Percentiles rank a stretch among this genome's conserved stretches.
Conservation (phyloP, 2,888 invertebrate genomes). For the Drosophila stalkeri region DNA sequence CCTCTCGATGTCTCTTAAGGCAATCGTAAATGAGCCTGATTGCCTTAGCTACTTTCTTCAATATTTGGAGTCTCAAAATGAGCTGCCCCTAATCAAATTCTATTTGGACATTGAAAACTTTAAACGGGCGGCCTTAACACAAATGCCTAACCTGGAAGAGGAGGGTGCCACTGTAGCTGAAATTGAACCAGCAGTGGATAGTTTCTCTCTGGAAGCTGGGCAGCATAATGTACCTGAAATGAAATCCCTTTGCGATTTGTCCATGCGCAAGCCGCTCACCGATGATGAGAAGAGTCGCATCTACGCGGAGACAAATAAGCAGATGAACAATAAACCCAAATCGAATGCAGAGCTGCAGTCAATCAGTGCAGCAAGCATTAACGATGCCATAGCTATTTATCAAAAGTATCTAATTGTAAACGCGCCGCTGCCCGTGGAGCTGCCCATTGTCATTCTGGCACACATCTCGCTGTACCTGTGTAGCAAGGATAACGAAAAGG, state of each 20-base stretch:
- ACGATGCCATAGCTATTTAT: constrained; percentile 85
- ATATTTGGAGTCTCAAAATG: constrained; percentile 92
- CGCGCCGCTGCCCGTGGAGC: constrained; percentile 79
- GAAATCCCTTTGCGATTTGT: constrained; percentile 83
- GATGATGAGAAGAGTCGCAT: constrained; percentile 85
- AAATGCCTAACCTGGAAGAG: constrained; percentile 36
- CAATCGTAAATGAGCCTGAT: constrained; percentile 91
- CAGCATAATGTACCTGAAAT: constrained; percentile 83
- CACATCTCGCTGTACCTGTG: constrained; percentile 83
- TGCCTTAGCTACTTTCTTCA: constrained; percentile 94
- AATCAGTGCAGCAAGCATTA: constrained; percentile 74
- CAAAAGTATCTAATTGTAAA: constrained; percentile 84
- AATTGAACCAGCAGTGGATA: background rate
- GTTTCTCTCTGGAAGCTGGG: constrained; percentile 15
- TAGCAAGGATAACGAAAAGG: constrained; percentile 51
- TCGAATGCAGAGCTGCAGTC: constrained; percentile 49
- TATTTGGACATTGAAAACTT: constrained; percentile 92
- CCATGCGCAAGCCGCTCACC: constrained; percentile 84
- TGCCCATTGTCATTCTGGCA: constrained; percentile 83
- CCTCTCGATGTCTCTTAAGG: constrained; percentile 90
- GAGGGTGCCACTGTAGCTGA: constrained; percentile 4
- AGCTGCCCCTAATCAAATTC: constrained; percentile 89
- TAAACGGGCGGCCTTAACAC: constrained; percentile 84
- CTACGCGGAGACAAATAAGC: constrained; percentile 83
- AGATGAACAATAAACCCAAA: constrained; percentile 58